A percentile compares a stretch with the other conserved stretches of the same genome.
phyloP scores from a whole-genome alignment of 1,140 invertebrate species.

The Daktulosphaira vitifoliae region DNA sequence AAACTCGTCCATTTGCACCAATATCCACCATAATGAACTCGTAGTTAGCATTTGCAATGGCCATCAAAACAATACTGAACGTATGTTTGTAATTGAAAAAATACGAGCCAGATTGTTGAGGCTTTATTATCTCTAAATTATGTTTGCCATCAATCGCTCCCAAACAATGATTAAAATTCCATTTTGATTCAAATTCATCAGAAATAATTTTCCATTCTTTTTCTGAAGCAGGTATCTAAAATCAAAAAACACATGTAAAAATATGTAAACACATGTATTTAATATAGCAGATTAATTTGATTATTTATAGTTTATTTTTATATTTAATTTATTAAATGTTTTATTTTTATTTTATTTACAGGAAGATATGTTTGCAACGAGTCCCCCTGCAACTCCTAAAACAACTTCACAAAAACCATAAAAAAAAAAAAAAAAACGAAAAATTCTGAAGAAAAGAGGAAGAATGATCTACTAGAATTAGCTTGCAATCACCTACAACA shows the following conservation, averaged over 20 bases:
- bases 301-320: not conserved
- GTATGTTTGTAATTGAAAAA: conserved; percentile 48
- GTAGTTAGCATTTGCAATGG: conserved; percentile 42
- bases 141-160: conserved; percentile 47
- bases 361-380: too few relatives aligned
- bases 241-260: conserved; percentile 26
- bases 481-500: too few relatives aligned
- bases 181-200: conserved; percentile 42
- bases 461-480: conserved; percentile 7
- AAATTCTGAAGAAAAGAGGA: conserved; percentile 13
- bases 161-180: conserved; percentile 47
- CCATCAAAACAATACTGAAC: conserved; percentile 44
- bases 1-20: conserved; percentile 41
- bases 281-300: too few relatives aligned
- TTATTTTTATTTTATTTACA: not conserved
- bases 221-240: conserved; percentile 36
- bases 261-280: not conserved
- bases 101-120: conserved; percentile 41
- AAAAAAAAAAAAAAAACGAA: not conserved
- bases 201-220: conserved; percentile 40
- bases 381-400: too few relatives aligned
- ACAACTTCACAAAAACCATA: not conserved
- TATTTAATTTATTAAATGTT: not conserved
- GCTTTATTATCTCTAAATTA: conserved; percentile 41
- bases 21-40: too few relatives aligned